Base-by-base conservation (phyloP, 2,888 invertebrate genomes). In the Parascotia fuliginaria region DNA sequence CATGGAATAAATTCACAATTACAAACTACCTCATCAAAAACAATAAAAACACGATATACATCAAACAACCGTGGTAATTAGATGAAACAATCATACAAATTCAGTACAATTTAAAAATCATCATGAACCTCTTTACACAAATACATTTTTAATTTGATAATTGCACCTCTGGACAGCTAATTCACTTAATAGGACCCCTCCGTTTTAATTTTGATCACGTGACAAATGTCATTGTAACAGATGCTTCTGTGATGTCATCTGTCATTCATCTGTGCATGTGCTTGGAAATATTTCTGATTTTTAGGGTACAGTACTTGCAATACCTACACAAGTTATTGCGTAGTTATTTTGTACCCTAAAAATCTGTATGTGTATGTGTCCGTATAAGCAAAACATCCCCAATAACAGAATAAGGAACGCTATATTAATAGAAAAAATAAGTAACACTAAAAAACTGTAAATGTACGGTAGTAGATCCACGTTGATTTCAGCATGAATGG, bases 121-220 rank as follows among this genome's bases (percentile, higher is more conserved):
- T 88, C 79, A 81, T 68, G 65, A 72, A 79, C 75, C 83, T 84
- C 79, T 85, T 85, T 73, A 65, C 56, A 77, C 76, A 83, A 90
- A 91, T 88, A 83, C 77, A 81, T 86, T 90, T 90, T 91, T 90
- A 89, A 91, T 89, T 85, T 72, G 72, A 81, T 91, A 91, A 92
- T 92, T 89, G 82, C 83, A 79, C 73, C 76, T 79, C 72, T 57
- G 61, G 65, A 39, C 51, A 60, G 70, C 70, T 69, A 75, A 79
- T 79, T 80, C 70, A 64, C 67, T 67, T 83, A 83, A 87, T 82
- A 75, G 79, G 50, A 19, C 3, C 51, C 50, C 69, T 55, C 42
- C 77, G 77, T 77, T 83, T 89, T 84, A 79, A 82, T 76, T 79
- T 71, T 80, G 85, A 88, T 91, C 89, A 89, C 87, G 86, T 90